Evolutionary conservation across 2,797 vertebrate genomes (phyloP).

Genomic region (Chrysocyon brachyurus): DNA sequence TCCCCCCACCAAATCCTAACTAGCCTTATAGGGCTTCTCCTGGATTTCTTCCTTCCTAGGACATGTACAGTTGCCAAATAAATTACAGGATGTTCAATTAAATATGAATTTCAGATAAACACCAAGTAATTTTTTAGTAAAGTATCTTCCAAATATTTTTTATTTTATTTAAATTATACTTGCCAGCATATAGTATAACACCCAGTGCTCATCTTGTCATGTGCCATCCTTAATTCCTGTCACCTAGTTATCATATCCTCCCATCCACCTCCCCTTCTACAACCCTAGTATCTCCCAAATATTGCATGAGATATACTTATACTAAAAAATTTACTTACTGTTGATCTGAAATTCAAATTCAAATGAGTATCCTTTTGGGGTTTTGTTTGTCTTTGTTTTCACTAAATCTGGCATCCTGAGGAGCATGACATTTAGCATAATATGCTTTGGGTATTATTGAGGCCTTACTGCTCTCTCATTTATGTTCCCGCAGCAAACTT

Average conservation of each 20-base stretch:
- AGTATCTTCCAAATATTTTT: background rate
- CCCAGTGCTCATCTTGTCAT: too few relatives aligned
- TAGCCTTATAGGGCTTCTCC: background rate
- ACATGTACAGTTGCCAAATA: background rate
- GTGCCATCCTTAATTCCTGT: too few relatives aligned
- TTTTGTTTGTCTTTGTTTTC: background rate
- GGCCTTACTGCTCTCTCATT: background rate
- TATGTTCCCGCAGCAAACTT: background rate
- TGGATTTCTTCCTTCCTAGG: background rate
- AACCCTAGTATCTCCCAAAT: background rate
- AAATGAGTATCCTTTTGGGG: background rate
- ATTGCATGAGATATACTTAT: background rate
- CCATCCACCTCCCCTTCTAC: too few relatives aligned
- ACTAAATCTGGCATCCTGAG: background rate
- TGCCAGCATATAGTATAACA: too few relatives aligned
- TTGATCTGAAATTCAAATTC: background rate
- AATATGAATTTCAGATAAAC: background rate
- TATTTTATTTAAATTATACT: too few relatives aligned
- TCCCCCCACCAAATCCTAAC: background rate
- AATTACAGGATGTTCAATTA: background rate
- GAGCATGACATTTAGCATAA: background rate
- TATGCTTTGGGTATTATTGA: background rate
- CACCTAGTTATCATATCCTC: too few relatives aligned
- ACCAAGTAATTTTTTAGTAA: background rate
- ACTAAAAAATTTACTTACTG: background rate